Evolutionary conservation across 2,113 vertebrate genomes (phyloP), one percentile per base, ranked within the genome.

Genomic region (Percina caprodes): DNA sequence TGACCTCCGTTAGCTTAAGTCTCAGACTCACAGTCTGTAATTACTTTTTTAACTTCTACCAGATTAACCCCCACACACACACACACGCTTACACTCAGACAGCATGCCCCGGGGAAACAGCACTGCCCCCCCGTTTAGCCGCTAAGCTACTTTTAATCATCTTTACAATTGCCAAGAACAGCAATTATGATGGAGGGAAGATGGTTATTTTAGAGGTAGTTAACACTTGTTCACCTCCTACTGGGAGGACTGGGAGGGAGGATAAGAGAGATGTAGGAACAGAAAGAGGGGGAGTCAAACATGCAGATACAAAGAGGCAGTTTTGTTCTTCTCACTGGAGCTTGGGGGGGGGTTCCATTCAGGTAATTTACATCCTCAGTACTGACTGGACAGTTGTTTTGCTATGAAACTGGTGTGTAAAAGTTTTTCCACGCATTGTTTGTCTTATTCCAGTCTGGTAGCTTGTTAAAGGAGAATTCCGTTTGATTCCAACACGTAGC

Each of bases 81-180:
- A 76, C 74, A 76, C 62, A 58, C 52, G 58, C 52, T n/a, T n/a
- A 71, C 39, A 69, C 59, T 3, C 35, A 55, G 8, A 56, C 11
- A 33, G 72, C 73, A 35, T 33, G 46, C 83, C 61, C 59, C 0
- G 5, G 63, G 59, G 71, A 74, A 74, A 60, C 46, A 30, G 18
- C 9, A 12, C 65, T 16, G 48, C 30, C 45, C 39, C 55, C 51
- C 58, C 61, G n/a, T 11, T 6, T 48, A 69, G 61, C 70, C 4
- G n/a, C 55, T 68, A 48, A 84, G 61, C 71, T 75, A 85, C 54
- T 80, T 84, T 80, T 85, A 90, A 86, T 86, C 83, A 84, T 87
- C 75, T 75, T 80, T 77, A 82, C 63, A 82, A 76, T 79, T 68
- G 73, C 83, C 62, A 78, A 51, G 76, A 80, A 70, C 9, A 1